phyloP scores from a whole-genome alignment of 2,113 vertebrate species.

The Aix galericulata region DNA sequence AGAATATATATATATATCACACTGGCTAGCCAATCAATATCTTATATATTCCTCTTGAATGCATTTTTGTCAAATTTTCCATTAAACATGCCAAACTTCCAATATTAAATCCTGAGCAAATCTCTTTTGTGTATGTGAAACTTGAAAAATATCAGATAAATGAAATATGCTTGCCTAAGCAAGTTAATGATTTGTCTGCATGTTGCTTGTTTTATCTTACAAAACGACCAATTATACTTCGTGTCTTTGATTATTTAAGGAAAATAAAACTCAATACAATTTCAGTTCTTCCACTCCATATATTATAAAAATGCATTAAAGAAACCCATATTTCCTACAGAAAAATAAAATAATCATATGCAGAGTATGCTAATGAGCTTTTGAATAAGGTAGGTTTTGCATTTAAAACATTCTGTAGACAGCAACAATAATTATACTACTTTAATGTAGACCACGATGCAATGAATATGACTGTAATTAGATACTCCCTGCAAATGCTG shows the following conservation, averaged over 20 bases:
- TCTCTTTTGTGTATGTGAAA: constrained; percentile 40
- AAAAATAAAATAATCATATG: background rate
- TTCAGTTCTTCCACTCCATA: background rate
- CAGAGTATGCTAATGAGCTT: background rate
- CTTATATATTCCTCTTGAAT: constrained; percentile 19
- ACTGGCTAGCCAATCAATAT: background rate
- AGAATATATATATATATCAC: background rate
- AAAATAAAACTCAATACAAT: background rate
- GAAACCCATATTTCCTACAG: background rate
- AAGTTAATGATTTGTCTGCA: constrained; percentile 3
- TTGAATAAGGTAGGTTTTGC: constrained; percentile 3
- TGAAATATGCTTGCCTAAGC: constrained; percentile 6
- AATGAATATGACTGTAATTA: background rate
- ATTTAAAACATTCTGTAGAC: background rate
- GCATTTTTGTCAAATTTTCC: constrained; percentile 11
- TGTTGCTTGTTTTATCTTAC: background rate
- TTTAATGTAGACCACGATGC: background rate
- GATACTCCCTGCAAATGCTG: background rate
- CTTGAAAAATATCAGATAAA: constrained; percentile 33
- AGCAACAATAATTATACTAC: background rate
- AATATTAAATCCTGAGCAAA: background rate
- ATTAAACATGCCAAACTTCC: background rate
- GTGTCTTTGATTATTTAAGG: background rate
- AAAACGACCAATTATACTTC: background rate
- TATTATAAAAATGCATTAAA: background rate